These are phyloP conservation scores for Cisticola juncidis DNA, from an alignment of 2,113 vertebrate genomes.

Conservation along the genomic window DNA sequence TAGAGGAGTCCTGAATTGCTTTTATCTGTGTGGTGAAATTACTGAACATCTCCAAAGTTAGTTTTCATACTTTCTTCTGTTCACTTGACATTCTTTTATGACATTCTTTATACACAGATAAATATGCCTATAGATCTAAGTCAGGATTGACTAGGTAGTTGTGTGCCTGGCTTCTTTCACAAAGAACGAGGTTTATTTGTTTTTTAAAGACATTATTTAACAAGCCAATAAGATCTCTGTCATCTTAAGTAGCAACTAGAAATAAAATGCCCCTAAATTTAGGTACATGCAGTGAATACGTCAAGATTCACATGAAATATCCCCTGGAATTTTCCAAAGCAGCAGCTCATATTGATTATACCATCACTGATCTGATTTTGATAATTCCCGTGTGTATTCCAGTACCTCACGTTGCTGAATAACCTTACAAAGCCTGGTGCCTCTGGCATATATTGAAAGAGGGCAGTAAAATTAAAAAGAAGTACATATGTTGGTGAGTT, in stretches of 20 bases:
- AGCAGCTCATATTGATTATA: neutral
- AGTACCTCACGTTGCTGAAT: neutral
- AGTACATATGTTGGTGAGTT: neutral
- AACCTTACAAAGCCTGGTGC: neutral
- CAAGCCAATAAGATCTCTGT: neutral
- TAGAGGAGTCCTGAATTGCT: neutral
- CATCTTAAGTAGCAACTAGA: neutral
- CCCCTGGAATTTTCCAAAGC: conserved; percentile 5
- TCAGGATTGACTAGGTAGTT: neutral
- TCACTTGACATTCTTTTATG: neutral
- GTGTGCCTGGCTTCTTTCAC: neutral
- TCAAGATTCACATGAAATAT: neutral
- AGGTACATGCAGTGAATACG: neutral
- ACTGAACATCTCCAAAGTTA: neutral
- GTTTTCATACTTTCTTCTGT: neutral
- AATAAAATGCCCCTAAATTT: neutral
- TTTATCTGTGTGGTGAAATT: neutral
- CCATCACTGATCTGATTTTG: neutral
- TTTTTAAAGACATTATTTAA: neutral
- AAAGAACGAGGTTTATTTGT: neutral
- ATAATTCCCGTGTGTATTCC: neutral
- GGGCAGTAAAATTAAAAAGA: neutral
- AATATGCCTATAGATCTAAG: neutral
- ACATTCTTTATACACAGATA: neutral
- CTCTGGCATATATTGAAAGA: neutral